These are phyloP conservation scores for Chondrosia reniformis DNA, from an alignment of 37 sponge, comb jelly and placozoan species.

Conservation along the genomic window DNA sequence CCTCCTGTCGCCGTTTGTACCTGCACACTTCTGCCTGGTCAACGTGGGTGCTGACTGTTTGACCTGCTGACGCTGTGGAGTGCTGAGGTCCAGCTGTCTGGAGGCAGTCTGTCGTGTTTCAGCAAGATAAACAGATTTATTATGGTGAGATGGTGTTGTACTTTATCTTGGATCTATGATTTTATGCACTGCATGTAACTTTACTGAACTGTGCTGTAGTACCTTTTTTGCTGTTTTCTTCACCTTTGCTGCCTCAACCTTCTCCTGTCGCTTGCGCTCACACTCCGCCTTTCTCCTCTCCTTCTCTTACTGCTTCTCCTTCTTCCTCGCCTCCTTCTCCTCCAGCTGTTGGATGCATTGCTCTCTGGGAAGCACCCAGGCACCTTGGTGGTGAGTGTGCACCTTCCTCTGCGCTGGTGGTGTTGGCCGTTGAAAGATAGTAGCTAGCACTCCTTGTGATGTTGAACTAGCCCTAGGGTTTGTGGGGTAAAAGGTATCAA, in stretches of 20 bases:
- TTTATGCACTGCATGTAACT: too few species aligned
- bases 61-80: too few species aligned
- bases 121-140: too few species aligned
- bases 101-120: too few species aligned
- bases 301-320: not conserved
- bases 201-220: not conserved
- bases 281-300: not conserved
- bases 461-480: too few species aligned
- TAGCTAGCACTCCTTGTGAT: not conserved
- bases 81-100: too few species aligned
- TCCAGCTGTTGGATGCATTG: not conserved
- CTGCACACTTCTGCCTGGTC: too few species aligned
- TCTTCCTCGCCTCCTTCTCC: not conserved
- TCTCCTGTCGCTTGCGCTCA: not conserved
- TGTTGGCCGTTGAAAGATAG: not conserved
- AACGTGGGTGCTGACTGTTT: too few species aligned
- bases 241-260: too few species aligned
- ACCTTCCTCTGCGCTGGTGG: constrained; percentile 3
- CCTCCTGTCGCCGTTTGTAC: not conserved
- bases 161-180: too few species aligned
- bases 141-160: too few species aligned
- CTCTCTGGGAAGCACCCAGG: not conserved
- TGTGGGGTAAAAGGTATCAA: not conserved
- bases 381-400: not conserved
- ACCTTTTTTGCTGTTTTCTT: not conserved